Evolutionary conservation across 2,888 invertebrate species (phyloP).

Genomic region (Lacanobia oleracea): DNA sequence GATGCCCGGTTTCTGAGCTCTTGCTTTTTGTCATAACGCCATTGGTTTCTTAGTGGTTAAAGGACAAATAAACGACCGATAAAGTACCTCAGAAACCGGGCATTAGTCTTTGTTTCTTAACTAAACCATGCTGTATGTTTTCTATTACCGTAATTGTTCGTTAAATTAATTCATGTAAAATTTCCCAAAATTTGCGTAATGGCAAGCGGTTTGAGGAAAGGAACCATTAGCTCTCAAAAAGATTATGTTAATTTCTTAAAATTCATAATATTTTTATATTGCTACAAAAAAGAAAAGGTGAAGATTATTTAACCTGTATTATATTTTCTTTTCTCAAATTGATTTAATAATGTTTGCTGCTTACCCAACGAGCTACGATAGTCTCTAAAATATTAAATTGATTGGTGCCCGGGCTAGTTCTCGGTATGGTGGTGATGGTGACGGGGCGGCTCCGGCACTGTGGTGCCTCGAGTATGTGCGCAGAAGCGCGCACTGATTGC

Average conservation of each 20-base stretch:
- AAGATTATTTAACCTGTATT: not conserved
- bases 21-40: too few relatives aligned
- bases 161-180: conserved; percentile 33
- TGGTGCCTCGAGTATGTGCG: too few relatives aligned
- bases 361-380: not conserved
- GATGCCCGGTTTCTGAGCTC: too few relatives aligned
- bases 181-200: conserved; percentile 46
- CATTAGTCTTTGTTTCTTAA: not conserved
- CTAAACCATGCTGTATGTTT: conserved; percentile 6
- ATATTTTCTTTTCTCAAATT: not conserved
- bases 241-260: conserved; percentile 61
- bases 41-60: too few relatives aligned
- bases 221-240: conserved; percentile 58
- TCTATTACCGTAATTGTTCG: conserved; percentile 32
- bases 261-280: conserved; percentile 37
- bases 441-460: too few relatives aligned
- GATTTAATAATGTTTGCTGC: not conserved
- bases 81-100: too few relatives aligned
- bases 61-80: too few relatives aligned
- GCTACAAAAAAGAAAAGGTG: not conserved
- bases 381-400: not conserved
- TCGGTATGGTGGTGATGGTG: too few relatives aligned
- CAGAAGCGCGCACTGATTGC: too few relatives aligned
- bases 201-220: conserved; percentile 26
- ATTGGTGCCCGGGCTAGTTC: too few relatives aligned